phyloP scores from a whole-genome alignment of 2,113 vertebrate genomes.

The Equus przewalskii region DNA sequence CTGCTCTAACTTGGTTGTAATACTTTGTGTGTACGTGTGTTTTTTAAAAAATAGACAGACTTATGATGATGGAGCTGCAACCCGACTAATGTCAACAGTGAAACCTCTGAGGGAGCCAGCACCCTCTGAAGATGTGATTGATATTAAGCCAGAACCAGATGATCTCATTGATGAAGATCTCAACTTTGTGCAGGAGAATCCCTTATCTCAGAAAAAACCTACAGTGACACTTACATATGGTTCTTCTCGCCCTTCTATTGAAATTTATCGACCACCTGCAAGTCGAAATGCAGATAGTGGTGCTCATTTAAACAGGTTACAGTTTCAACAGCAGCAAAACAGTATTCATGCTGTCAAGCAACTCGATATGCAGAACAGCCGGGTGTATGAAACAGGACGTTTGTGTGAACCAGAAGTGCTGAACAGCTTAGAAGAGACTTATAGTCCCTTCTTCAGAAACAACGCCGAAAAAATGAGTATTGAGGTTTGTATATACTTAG shows the following conservation, averaged over 20 bases:
- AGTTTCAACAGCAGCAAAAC: conserved; percentile 83
- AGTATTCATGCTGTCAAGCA: conserved; percentile 78
- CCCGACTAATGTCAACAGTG: conserved; percentile 93
- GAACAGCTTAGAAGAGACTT: conserved; percentile 88
- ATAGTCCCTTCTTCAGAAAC: conserved; percentile 88
- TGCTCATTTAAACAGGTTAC: conserved; percentile 80
- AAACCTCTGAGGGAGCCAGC: conserved; percentile 93
- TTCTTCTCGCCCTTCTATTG: conserved; percentile 88
- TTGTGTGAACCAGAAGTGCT: conserved; percentile 85
- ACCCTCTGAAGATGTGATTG: conserved; percentile 96
- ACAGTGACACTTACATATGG: conserved; percentile 87
- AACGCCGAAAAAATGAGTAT: conserved; percentile 86
- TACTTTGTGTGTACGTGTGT: not conserved
- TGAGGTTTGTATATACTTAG: conserved; percentile 87
- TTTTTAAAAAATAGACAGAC: conserved; percentile 83
- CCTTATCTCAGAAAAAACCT: conserved; percentile 86
- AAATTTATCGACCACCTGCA: conserved; percentile 92
- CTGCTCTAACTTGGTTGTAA: not conserved
- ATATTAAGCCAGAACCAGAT: conserved; percentile 97
- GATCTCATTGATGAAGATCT: conserved; percentile 95
- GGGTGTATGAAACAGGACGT: conserved; percentile 85
- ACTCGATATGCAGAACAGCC: conserved; percentile 84
- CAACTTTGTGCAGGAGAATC: conserved; percentile 89
- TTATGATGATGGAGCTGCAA: conserved; percentile 87
- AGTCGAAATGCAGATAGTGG: conserved; percentile 86